Evolutionary conservation across 2,113 vertebrate genomes (phyloP), one percentile per base, ranked within the genome.

Genomic region (Acinonyx jubatus): DNA sequence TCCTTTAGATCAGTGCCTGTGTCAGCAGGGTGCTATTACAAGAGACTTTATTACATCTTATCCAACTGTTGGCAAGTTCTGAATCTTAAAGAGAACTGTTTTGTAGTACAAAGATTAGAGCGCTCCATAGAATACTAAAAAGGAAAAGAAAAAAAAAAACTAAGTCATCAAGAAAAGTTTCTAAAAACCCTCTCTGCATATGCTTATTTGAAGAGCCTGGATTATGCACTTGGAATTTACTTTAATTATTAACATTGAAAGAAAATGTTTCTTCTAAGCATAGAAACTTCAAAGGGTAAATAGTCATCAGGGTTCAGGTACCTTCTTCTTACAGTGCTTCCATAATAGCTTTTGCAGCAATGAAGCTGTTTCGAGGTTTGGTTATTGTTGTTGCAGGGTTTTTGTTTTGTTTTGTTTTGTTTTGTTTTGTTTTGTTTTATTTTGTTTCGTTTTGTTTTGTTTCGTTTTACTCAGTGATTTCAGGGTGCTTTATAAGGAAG

Each of bases 31-130:
- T 97, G 69, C 98, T 90, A 69, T 97, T 97, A 98, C 96, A 98
- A 98, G 97, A 98, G 97, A 95, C 98, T 97, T 98, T 98, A 96
- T 99, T 98, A 97, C 98, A 97, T 98, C 97, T 98, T 97, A 98
- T 95, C 98, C 98, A 98, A 96, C 97, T 89, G 97, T 98, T 98
- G 98, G 98, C 98, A 98, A 98, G 97, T 98, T 98, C 98, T 98
- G 98, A 98, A 81, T 98, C 98, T 98, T 96, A 98, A 98, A 98
- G 91, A 96, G 96, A 96, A 96, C 96, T 96, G 96, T 98, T 98
- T 98, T 97, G 98, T 97, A 97, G 91, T 96, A 92, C 96, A 86
- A 98, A 84, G 73, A 98, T 89, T 97, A 98, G 97, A 81, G 97
- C 63, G 96, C 93, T 68, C 14, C 1, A 0, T 9, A 5, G 89